A percentile compares a stretch with the other conserved stretches of the same genome.
Evolutionary conservation across 2,888 invertebrate species (phyloP).

Genomic region (Drosophila picticornis): DNA sequence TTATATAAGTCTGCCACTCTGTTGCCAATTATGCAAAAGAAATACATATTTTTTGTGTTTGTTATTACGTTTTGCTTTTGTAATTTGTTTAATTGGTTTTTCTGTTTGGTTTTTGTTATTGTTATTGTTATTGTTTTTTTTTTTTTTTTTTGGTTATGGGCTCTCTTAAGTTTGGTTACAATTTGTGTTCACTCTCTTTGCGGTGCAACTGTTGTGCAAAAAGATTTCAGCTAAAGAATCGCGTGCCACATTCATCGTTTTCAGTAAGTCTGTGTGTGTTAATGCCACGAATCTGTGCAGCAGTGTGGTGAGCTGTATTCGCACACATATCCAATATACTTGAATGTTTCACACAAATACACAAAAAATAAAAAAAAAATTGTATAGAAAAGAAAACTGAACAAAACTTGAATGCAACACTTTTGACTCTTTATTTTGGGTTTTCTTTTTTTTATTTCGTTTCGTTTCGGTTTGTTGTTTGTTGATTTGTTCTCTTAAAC

Average conservation of each 20-base stretch:
- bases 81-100: conserved; percentile 1
- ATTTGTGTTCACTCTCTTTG: conserved; percentile 11
- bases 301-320: conserved; percentile 27
- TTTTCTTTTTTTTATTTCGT: conserved; percentile 24
- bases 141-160: conserved; percentile 50
- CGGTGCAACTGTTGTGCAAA: conserved; percentile 65
- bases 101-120: conserved; percentile 7
- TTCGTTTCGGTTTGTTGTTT: conserved; percentile 38
- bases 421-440: conserved; percentile 48
- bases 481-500: conserved; percentile 52
- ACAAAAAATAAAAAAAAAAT: neutral
- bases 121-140: conserved; percentile 14
- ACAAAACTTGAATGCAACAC: conserved; percentile 66
- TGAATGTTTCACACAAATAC: conserved; percentile 29
- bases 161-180: conserved; percentile 27
- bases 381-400: conserved; percentile 25
- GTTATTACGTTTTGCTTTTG: conserved; percentile 20
- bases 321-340: conserved; percentile 17
- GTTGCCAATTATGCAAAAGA: conserved; percentile 35
- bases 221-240: conserved; percentile 64
- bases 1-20: conserved; percentile 38
- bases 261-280: conserved; percentile 52
- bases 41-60: conserved; percentile 40
- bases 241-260: conserved; percentile 42
- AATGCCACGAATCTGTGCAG: conserved; percentile 25